Conservation (phyloP, 2,888 invertebrate species). For the Himalopsyche kuldschensis region DNA sequence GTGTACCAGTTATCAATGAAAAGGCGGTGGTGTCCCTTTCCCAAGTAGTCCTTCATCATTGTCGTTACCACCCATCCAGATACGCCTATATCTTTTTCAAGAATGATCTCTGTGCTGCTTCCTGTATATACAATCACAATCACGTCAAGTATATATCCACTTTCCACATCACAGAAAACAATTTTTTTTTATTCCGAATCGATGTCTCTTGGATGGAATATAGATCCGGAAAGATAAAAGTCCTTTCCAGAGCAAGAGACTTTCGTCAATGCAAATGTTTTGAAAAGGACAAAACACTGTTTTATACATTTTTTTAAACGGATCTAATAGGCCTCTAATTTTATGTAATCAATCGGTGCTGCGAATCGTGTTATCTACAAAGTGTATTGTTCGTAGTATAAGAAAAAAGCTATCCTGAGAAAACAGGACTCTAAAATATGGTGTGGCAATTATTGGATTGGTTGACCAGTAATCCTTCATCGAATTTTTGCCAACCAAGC, state of each 20-base stretch:
- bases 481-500: no score
- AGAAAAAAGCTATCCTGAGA: no score
- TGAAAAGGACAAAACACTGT: no score
- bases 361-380: no score
- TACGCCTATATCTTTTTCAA: not conserved
- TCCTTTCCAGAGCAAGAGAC: no score
- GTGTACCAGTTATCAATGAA: constrained; percentile 16
- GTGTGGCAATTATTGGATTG: not conserved
- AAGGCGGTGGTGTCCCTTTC: constrained; percentile 12
- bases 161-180: constrained; percentile 2
- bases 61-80: constrained; percentile 17
- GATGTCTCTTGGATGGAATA: constrained; percentile 6
- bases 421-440: not conserved
- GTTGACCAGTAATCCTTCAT: not conserved
- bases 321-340: no score
- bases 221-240: no score
- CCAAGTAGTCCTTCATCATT: constrained; percentile 5
- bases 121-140: constrained; percentile 14
- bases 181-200: constrained; percentile 19
- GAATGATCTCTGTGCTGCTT: not conserved
- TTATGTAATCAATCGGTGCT: no score
- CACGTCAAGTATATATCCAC: constrained; percentile 1
- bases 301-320: no score
- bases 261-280: no score
- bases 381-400: no score